phyloP scores from a whole-genome alignment of 1,140 invertebrate species.

The Propsilocerus akamusi region DNA sequence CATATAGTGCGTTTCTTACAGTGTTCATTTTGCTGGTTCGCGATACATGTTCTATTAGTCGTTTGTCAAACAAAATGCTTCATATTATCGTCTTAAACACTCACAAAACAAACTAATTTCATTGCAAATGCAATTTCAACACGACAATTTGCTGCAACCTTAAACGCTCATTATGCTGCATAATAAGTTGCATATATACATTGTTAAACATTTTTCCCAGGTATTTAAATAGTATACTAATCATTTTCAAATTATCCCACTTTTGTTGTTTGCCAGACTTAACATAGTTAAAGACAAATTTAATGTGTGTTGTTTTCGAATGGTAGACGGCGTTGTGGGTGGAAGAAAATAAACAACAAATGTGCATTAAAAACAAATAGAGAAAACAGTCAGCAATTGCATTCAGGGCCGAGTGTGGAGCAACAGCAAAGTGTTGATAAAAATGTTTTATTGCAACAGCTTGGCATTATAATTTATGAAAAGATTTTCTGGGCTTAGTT shows the following conservation, averaged over 20 bases:
- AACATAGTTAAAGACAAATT: background rate
- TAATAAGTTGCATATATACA: no score
- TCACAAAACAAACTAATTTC: no score
- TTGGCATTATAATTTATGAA: constrained; percentile 1
- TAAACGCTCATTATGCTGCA: no score
- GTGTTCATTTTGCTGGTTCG: no score
- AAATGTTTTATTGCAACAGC: constrained; percentile 3
- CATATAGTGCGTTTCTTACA: no score
- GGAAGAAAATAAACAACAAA: background rate
- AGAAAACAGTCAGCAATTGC: background rate
- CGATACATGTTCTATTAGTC: no score
- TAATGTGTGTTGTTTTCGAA: background rate
- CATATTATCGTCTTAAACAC: no score
- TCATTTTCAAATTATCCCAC: constrained; percentile 1
- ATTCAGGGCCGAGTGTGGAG: background rate
- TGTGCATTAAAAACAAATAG: background rate
- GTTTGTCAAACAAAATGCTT: no score
- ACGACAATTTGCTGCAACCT: no score
- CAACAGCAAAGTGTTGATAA: constrained; percentile 1
- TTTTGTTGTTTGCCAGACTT: background rate
- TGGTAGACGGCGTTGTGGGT: background rate
- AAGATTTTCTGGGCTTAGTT: background rate
- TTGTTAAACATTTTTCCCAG: background rate
- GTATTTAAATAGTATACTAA: background rate
- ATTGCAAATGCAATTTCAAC: no score